Evolutionary conservation across 2,888 invertebrate genomes (phyloP), one percentile per base, ranked within the genome.

Genomic region (Lasioglossum oenotherae): DNA sequence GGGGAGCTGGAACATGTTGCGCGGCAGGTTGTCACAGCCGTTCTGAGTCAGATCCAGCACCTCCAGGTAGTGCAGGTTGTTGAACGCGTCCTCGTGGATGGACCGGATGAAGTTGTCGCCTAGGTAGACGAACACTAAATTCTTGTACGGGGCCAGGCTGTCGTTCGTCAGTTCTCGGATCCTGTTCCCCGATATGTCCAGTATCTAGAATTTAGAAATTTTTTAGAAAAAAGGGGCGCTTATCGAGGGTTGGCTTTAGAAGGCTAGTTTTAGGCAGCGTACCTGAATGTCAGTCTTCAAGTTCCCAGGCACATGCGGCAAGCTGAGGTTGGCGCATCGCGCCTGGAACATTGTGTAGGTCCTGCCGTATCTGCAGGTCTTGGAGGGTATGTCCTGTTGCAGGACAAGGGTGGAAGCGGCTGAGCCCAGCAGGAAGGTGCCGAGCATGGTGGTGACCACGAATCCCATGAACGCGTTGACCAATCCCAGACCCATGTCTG

Each of bases 31-130:
- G 72, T 95, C 91, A 74, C 96, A 95, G 0, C 96, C 96, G 92
- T 97, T 97, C 81, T 95, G 95, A 2, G 96, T 96, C 12, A 97
- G 95, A 89, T 97, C 96, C 79, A 97, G 92, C 0, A 96, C 96
- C 90, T 96, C 95, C 14, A 97, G 94, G 85, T 95, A 95, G 0
- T 95, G 94, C 4, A 96, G 95, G 1, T 95, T 93, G 0, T 94
- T 92, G 83, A 97, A 96, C 0, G 96, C 96, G 4, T 95, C 95
- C n/a, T 96, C 95, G 78, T 96, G 96, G 74, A 97, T 96, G 4
- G 92, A 93, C 82, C 95, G 95, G 57, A 97, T 96, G 90, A 96
- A 96, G 92, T 97, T 97, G 88, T 97, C 96, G 16, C 95, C 93
- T 71, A 97, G 94, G 89, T 97, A 97, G 53, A 97, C 94, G 89